Percentiles rank a stretch among this genome's conserved stretches.
These are phyloP conservation scores for Galeruca laticollis DNA, from an alignment of 2,888 invertebrate genomes.

Conservation along the genomic window DNA sequence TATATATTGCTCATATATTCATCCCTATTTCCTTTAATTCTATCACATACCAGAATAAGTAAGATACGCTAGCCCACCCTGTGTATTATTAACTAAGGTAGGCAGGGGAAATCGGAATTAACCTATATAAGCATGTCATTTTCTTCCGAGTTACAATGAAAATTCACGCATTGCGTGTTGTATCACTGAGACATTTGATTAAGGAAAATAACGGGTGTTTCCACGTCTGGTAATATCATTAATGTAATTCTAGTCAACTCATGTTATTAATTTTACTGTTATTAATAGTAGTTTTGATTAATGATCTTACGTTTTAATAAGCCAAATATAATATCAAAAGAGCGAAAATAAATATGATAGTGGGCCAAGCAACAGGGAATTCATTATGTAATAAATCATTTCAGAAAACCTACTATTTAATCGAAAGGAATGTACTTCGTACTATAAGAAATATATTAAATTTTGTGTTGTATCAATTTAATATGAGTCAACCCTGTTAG, in stretches of 20 bases:
- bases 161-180: slow-evolving; percentile 36
- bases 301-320: slow-evolving; percentile 20
- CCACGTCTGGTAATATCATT: slow-evolving; percentile 26
- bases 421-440: no score
- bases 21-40: no score
- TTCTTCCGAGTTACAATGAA: slow-evolving; percentile 22
- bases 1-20: no score
- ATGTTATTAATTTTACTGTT: no score
- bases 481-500: no score
- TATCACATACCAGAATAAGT: no score
- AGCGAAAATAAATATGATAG: neutral
- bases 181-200: slow-evolving; percentile 28
- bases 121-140: slow-evolving; percentile 29
- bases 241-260: slow-evolving; percentile 11
- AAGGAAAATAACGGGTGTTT: slow-evolving; percentile 25
- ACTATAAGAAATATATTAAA: no score
- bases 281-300: slow-evolving; percentile 34
- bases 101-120: neutral
- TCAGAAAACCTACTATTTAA: no score
- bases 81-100: neutral
- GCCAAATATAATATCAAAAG: neutral
- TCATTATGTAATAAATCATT: no score
- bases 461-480: no score
- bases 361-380: neutral
- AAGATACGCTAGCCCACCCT: no score